Base-by-base conservation (phyloP, 2,888 invertebrate species). In the Therioaphis trifolii region DNA sequence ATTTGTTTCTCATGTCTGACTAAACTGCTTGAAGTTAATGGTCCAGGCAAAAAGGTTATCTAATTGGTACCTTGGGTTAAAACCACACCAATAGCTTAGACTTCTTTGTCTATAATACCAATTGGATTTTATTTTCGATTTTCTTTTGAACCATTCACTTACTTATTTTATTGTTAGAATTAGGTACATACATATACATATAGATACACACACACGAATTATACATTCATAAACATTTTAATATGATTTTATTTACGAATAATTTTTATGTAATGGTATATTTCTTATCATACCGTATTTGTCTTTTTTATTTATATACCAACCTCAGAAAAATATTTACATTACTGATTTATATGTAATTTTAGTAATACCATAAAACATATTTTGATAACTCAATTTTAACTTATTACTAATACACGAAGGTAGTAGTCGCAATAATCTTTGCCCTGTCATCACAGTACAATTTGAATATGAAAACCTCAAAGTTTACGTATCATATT, bases 11-110 rank as follows among this genome's bases (percentile, higher is more conserved):
- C 18, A 18, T 75, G 58, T 43, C 21, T 46, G 27, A 46, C 46
- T n/a, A 63, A 4, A 63, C 29, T 46, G 46, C 46, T 76, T 46
- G 18, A n/a, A 40, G 11, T 75, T 58, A 58, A 61, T 61, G 24
- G n/a, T 43, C 3, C 15, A 43, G 40, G 14, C 4, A 18, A 27
- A 43, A 75, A 12, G 12, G 18, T 61, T 75, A 43, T 61, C 40
- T 12, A n/a, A 61, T 75, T 61, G 40, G 4, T n/a, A 5, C 43
- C 27, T 74, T 15, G 21, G n/a, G 21, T 29, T 15, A 52, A 49
- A 21, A 21, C 12, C 5, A 43, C 21, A 43, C 18, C 24, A 27
- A 43, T 18, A 14, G 12, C 58, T 40, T 12, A 75, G 58, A 9
- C 12, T 18, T 43, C 40, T 61, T 18, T n/a, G 40, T 24, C 24